A percentile compares a stretch with the other conserved stretches of the same genome.
phyloP scores from a whole-genome alignment of 2,888 invertebrate genomes.

The Stenotaenia linearis region DNA sequence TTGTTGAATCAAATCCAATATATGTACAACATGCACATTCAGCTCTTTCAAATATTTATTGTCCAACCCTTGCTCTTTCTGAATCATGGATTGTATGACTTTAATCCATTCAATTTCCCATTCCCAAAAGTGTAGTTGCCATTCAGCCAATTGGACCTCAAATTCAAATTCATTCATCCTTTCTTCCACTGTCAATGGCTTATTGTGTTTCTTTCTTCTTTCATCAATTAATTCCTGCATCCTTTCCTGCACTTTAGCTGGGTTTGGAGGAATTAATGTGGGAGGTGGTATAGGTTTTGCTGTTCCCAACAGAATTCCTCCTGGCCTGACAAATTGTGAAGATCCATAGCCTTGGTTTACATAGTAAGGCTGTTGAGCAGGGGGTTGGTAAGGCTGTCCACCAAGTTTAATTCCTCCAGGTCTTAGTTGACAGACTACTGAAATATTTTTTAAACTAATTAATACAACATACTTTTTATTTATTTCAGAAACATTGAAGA shows the following conservation, averaged over 20 bases:
- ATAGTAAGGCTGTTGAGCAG: not conserved
- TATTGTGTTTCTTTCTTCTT: not conserved
- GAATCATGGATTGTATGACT: not conserved
- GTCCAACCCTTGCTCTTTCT: not conserved
- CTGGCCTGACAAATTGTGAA: not conserved
- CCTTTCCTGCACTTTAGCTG: not conserved
- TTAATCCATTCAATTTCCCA: not conserved
- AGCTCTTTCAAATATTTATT: not conserved
- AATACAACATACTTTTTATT: too few relatives aligned
- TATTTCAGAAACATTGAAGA: too few relatives aligned
- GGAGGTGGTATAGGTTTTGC: not conserved
- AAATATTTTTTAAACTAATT: not conserved
- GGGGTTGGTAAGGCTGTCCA: not conserved
- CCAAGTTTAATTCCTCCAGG: not conserved
- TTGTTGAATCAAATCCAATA: not conserved
- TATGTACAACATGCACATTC: not conserved
- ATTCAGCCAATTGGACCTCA: not conserved
- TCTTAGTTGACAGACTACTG: not conserved
- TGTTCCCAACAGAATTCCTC: not conserved
- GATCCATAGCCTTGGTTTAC: too few relatives aligned
- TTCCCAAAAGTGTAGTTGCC: not conserved
- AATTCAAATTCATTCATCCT: not conserved
- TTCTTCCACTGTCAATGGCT: not conserved
- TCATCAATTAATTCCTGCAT: not conserved
- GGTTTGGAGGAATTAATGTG: not conserved